Base-by-base conservation (phyloP, 2,888 invertebrate species). In the Heliconius erato region DNA sequence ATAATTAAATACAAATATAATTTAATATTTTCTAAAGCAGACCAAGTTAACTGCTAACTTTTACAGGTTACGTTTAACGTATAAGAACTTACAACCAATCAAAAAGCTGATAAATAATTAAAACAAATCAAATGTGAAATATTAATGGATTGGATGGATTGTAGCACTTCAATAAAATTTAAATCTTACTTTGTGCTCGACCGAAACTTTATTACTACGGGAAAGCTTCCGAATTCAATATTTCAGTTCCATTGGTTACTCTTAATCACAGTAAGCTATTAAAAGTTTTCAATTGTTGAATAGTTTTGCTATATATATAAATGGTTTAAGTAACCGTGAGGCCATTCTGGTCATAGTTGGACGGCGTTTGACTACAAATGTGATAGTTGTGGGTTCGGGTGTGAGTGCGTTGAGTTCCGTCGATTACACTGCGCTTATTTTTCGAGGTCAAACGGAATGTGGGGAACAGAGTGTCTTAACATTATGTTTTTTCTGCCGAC, bases 101-200 rank as follows among this genome's bases (percentile, higher is more conserved):
- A 16, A 26, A 26, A 72, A 49, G 71, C 16, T 44, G 44, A 71
- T 63, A n/a, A n/a, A 63, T 32, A 72, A 72, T 44, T 35, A 63
- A 59, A 26, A 63, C 14, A 14, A 40, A 40, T 76, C 59, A 59
- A 35, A 32, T 74, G 59, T 63, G 63, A 40, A 76, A 35, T 76
- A 76, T 35, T 35, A 23, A 35, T 76, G 76, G n/a, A n/a, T n/a
- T 63, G n/a, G 19, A 76, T 35, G 63, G 63, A 76, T 63, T 63
- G 35, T n/a, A 35, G 32, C 76, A 76, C 63, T 76, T 59, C 76
- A 76, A 76, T 63, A 35, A 76, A 35, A 76, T 76, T 76, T 76
- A 76, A 76, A 76, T 63, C n/a, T 63, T 63, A 76, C 63, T 76
- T 76, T 40, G 76, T 63, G 76, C 63, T 35, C n/a, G 14, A 76